These are phyloP conservation scores for Sylvia atricapilla DNA, from an alignment of 2,113 vertebrate genomes.

Conservation along the genomic window DNA sequence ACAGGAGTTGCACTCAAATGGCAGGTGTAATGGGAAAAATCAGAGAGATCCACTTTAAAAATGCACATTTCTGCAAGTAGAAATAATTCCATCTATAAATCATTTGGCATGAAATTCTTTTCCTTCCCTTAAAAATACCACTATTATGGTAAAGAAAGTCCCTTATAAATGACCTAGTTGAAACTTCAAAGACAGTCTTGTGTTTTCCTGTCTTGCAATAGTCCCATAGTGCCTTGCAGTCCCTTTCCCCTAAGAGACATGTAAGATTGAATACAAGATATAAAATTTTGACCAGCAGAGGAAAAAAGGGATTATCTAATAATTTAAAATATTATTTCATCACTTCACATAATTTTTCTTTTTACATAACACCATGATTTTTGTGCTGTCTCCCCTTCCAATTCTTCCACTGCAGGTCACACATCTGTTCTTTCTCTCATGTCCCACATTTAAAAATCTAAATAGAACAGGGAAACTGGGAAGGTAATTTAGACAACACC, in stretches of 20 bases:
- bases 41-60: not conserved
- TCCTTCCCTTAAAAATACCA: not conserved
- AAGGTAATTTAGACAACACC: not conserved
- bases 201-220: not conserved
- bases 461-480: not conserved
- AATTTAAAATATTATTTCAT: not conserved
- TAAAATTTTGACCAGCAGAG: not conserved
- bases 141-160: not conserved
- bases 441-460: not conserved
- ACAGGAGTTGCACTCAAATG: not conserved
- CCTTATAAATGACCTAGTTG: not conserved
- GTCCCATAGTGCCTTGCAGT: not conserved
- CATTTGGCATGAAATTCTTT: not conserved
- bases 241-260: not conserved
- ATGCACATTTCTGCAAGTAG: not conserved
- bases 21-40: not conserved
- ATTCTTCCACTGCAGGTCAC: not conserved
- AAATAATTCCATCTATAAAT: not conserved
- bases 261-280: not conserved
- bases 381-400: accelerated
- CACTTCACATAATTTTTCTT: not conserved
- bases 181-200: not conserved
- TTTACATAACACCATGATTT: not conserved
- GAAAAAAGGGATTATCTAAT: not conserved
- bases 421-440: not conserved